Evolutionary conservation across 2,797 vertebrate genomes (phyloP).

Genomic region (Megalops cyprinoides): DNA sequence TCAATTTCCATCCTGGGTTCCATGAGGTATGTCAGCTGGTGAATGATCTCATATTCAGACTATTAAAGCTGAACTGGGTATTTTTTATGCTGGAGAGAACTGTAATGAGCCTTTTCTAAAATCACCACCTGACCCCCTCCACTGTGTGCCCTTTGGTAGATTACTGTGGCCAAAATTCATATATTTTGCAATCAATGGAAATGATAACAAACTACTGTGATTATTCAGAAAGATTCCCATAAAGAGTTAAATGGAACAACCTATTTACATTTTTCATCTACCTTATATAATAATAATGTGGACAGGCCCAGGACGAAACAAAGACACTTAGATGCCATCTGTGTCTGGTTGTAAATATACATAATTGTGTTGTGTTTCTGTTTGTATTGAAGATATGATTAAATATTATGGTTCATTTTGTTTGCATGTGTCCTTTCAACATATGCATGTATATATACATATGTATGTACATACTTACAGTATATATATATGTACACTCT

Average conservation of each 20-base stretch:
- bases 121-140: background rate
- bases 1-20: background rate
- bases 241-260: no score
- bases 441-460: background rate
- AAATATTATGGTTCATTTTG: background rate
- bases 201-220: background rate
- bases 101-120: background rate
- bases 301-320: background rate
- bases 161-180: no score
- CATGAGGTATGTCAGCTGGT: constrained; percentile 3
- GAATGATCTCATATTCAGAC: constrained; percentile 12
- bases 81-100: background rate
- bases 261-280: no score
- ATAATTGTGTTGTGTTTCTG: no score
- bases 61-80: constrained; percentile 8
- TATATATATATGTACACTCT: no score
- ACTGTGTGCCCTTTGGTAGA: background rate
- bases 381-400: no score
- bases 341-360: no score
- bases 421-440: no score
- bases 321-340: background rate
- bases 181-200: no score
- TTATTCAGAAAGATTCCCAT: background rate
- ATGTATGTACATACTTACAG: background rate
- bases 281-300: background rate